A percentile compares a stretch with the other conserved stretches of the same genome.
Conservation (phyloP, 2,113 vertebrate species). For the Parus major region DNA sequence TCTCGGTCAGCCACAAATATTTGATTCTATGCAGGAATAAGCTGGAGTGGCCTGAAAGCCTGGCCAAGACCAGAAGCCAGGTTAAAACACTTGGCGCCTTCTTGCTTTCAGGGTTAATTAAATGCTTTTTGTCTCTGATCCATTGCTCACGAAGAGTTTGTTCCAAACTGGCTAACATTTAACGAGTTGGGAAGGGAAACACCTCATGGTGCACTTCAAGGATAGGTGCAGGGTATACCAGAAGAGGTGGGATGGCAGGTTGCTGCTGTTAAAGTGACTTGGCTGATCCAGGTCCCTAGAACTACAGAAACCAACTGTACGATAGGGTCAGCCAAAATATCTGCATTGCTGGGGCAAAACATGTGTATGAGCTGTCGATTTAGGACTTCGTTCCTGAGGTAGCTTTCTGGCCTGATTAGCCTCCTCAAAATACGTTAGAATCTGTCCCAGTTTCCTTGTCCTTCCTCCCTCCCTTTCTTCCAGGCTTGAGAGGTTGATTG, state of each 20-base stretch:
- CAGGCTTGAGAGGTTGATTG: not conserved
- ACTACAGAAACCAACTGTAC: not conserved
- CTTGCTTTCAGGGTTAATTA: conserved; percentile 25
- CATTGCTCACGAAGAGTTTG: not conserved
- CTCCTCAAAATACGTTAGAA: not conserved
- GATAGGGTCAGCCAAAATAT: not conserved
- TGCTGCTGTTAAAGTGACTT: not conserved
- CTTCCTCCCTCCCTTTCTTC: not conserved
- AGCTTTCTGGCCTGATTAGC: not conserved
- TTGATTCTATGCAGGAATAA: not conserved
- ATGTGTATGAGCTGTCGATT: not conserved
- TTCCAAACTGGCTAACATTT: not conserved
- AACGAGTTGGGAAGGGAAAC: not conserved
- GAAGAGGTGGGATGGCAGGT: not conserved
- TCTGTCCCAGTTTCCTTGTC: not conserved
- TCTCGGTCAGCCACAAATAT: conserved; percentile 52
- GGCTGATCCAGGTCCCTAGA: not conserved
- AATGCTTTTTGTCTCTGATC: not conserved
- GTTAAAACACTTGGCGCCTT: not conserved
- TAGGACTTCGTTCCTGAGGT: not conserved
- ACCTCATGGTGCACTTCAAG: not conserved
- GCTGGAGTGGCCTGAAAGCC: conserved; percentile 6
- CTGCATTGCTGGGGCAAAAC: not conserved
- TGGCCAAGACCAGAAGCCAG: not conserved
- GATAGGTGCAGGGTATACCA: not conserved